Evolutionary conservation across 35 echinoderm and acorn worm species (phyloP), one percentile per base, ranked within the genome.

Genomic region (Ptychodera flava): DNA sequence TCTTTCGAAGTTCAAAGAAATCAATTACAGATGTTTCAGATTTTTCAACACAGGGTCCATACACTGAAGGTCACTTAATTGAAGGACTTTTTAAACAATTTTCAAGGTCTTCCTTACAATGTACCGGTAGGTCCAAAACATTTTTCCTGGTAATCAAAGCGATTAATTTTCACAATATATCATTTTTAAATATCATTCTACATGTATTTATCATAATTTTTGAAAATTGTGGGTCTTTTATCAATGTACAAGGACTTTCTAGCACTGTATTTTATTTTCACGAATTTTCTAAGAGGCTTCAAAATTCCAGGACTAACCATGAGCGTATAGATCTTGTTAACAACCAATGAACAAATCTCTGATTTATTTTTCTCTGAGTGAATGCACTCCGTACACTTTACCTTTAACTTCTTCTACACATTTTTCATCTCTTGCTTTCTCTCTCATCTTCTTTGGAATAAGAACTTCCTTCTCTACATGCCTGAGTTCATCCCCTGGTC

Each of bases 401-500:
- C 96, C 92, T 64, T 90, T 88, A 77, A 92, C 93, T 83, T 92
- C 77, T 29, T 92, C 88, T 32, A 86, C 53, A 84, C 96, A 99
- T 91, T 33, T 32, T 36, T 64, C 45, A 64, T 85, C 82, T 78
- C 89, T 92, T 31, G 96, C 96, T 35, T 99, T 94, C 77, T 99
- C 96, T 86, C 96, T 87, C 88, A 99, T 94, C 88, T 90, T 99
- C 83, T 99, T 99, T 1, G 96, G 96, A 77, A 99, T 99, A 16
- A 99, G 86, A 16, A 94, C 93, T 35, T 93, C 91, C 27, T 86
- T 45, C 35, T 99, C 96, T 28, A 99, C 96, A 28, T 92, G 94
- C 35, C 96, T 36, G 0, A 94, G 84, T 33, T 87, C 85, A 1
- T 83, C 89, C 30, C 35, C 14, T 14, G 80, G 31, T 14, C 35